These are phyloP conservation scores for Colistium nudipinnis DNA, from an alignment of 2,113 vertebrate genomes.

Conservation along the genomic window DNA sequence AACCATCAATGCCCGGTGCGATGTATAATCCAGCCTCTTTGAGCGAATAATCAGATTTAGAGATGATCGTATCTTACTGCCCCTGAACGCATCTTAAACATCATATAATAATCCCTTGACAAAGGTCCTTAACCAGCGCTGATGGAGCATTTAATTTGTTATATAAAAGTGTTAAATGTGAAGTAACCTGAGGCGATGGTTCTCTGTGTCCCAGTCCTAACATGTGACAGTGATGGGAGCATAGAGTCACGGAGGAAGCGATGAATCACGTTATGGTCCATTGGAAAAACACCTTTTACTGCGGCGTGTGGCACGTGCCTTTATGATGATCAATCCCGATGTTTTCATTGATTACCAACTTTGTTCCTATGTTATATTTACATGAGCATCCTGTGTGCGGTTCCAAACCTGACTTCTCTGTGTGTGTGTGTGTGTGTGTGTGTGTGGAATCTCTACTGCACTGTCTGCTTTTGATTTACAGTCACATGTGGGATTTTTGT, in stretches of 20 bases:
- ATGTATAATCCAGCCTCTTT: neutral
- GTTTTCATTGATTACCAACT: no score
- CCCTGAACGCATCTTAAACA: neutral
- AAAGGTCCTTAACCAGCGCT: neutral
- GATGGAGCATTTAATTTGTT: neutral
- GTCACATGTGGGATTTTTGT: slow-evolving; percentile 37
- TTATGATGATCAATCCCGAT: no score
- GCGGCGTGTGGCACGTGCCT: neutral
- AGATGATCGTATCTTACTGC: neutral
- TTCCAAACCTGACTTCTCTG: no score
- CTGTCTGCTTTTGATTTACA: slow-evolving; percentile 10
- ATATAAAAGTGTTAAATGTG: neutral
- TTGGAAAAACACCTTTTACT: neutral
- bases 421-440: no score
- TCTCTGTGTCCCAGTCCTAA: neutral
- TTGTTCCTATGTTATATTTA: no score
- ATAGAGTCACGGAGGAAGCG: slow-evolving; percentile 35
- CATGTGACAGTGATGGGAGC: slow-evolving; percentile 56
- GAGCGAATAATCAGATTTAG: neutral
- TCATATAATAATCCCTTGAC: neutral
- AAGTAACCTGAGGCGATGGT: neutral
- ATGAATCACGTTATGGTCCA: slow-evolving; percentile 23
- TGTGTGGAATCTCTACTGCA: neutral
- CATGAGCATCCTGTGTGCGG: no score
- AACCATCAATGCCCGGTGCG: neutral